These are phyloP conservation scores for Synanceia verrucosa DNA, from an alignment of 2,797 vertebrate species.

Conservation along the genomic window DNA sequence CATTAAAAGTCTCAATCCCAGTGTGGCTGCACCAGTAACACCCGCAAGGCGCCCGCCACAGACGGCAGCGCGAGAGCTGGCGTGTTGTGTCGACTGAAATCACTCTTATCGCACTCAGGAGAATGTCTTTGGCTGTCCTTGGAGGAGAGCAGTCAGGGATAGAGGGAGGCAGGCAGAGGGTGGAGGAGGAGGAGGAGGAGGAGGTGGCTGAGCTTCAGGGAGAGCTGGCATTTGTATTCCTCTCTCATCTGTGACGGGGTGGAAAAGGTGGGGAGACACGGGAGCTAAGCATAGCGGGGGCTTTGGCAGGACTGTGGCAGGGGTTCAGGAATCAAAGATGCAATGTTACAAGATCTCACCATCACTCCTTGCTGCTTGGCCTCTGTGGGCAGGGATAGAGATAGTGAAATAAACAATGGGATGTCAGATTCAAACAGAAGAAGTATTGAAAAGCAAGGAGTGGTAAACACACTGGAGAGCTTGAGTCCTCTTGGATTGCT, in stretches of 20 bases:
- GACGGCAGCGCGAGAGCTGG: conserved; percentile 35
- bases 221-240: conserved; percentile 81
- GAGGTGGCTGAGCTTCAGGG: conserved; percentile 60
- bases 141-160: conserved; percentile 74
- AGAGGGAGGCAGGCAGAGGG: conserved; percentile 54
- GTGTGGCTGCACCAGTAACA: conserved; percentile 32
- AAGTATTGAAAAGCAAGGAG: conserved; percentile 6
- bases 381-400: conserved; percentile 12
- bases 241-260: conserved; percentile 72
- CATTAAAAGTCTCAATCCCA: conserved; percentile 67
- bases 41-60: conserved; percentile 24
- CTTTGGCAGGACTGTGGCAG: conserved; percentile 57
- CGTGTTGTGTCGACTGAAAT: conserved; percentile 69
- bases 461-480: conserved; percentile 16
- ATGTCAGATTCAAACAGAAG: conserved; percentile 25
- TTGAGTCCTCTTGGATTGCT: conserved; percentile 11
- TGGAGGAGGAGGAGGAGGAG: conserved; percentile 31
- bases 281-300: conserved; percentile 47
- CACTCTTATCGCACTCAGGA: conserved; percentile 71
- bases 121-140: conserved; percentile 85
- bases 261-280: conserved; percentile 58
- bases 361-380: conserved; percentile 32
- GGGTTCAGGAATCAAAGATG: conserved; percentile 69
- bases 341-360: conserved; percentile 55
- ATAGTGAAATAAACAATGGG: conserved; percentile 47